These are phyloP conservation scores for Gephyroberyx darwinii DNA, from an alignment of 2,797 vertebrate genomes.

Conservation along the genomic window DNA sequence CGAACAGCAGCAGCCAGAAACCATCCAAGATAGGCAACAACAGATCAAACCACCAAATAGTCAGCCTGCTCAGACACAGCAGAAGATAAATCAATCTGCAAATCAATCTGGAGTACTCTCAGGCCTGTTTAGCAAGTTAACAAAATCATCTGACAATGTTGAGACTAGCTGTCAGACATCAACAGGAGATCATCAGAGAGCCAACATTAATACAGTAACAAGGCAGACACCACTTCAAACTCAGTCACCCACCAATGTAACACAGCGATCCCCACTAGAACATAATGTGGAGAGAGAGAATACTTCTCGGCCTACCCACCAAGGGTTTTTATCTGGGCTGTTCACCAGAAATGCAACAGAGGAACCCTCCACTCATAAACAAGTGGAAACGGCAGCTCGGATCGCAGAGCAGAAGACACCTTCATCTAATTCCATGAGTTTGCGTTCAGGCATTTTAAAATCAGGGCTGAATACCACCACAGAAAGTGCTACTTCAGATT, in stretches of 20 bases:
- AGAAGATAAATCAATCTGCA: constrained; percentile 30
- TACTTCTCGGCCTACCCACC: constrained; percentile 50
- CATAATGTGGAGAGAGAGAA: constrained; percentile 61
- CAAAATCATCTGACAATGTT: constrained; percentile 67
- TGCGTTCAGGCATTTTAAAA: constrained; percentile 48
- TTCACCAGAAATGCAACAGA: constrained; percentile 80
- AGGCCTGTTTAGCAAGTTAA: constrained; percentile 78
- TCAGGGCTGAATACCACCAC: constrained; percentile 24
- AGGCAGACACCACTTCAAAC: constrained; percentile 43
- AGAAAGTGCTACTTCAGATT: constrained; percentile 24
- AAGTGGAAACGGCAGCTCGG: constrained; percentile 40
- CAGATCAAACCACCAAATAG: constrained; percentile 37
- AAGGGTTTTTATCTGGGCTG: constrained; percentile 84
- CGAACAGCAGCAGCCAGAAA: constrained; percentile 52
- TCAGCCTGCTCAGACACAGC: constrained; percentile 45
- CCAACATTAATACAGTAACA: constrained; percentile 12
- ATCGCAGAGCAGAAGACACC: constrained; percentile 35
- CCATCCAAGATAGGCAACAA: constrained; percentile 46
- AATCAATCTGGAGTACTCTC: constrained; percentile 72
- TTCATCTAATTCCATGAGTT: constrained; percentile 31
- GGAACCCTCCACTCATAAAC: constrained; percentile 70
- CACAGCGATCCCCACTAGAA: constrained; percentile 60
- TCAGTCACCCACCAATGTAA: constrained; percentile 40
- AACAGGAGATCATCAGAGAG: constrained; percentile 51
- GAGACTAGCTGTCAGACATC: constrained; percentile 54